These are phyloP conservation scores for Melikaiella ostensackeni DNA, from an alignment of 2,888 invertebrate genomes.

Conservation along the genomic window DNA sequence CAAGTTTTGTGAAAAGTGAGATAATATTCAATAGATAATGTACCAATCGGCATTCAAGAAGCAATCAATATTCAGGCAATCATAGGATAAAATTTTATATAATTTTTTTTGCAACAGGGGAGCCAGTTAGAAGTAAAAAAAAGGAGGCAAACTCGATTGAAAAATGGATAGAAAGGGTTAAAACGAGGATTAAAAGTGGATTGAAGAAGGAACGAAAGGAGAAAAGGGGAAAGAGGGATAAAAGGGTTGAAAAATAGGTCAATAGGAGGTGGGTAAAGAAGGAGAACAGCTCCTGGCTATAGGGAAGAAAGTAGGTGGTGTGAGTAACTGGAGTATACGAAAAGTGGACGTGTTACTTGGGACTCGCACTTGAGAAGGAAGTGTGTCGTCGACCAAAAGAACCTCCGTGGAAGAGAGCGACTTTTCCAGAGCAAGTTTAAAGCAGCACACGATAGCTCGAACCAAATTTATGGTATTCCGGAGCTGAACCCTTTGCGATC, in stretches of 20 bases:
- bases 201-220: no score
- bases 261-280: neutral
- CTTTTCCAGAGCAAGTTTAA: slow-evolving; percentile 27
- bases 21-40: no score
- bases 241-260: neutral
- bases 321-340: slow-evolving; percentile 20
- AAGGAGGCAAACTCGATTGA: no score
- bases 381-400: slow-evolving; percentile 21
- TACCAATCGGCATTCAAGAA: no score
- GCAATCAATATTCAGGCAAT: no score
- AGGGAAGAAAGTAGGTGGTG: neutral
- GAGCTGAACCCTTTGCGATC: slow-evolving; percentile 12
- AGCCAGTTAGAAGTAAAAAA: no score
- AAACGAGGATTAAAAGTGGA: no score
- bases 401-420: slow-evolving; percentile 20
- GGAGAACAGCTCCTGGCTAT: neutral
- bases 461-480: slow-evolving; percentile 10
- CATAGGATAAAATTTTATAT: no score
- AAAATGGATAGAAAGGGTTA: no score
- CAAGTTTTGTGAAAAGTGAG: no score
- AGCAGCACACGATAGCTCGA: slow-evolving; percentile 22
- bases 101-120: no score
- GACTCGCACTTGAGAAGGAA: slow-evolving; percentile 21
- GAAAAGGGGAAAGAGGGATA: neutral
- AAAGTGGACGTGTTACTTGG: slow-evolving; percentile 32